Percentiles rank a stretch among this genome's conserved stretches.
Evolutionary conservation across 2,113 vertebrate species (phyloP).

Genomic region (Rhinoderma darwinii): DNA sequence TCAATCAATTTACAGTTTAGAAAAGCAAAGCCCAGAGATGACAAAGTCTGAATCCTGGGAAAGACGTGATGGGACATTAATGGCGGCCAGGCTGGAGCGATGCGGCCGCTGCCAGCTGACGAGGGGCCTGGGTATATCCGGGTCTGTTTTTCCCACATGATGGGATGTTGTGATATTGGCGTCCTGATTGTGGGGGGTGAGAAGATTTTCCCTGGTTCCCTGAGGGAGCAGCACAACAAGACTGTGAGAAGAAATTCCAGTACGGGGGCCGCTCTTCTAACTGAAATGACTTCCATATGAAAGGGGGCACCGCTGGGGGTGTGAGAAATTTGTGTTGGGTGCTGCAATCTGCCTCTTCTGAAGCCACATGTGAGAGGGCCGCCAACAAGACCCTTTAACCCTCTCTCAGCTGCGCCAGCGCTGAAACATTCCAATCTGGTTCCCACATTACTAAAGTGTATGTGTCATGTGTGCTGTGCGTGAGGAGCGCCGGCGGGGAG

Average conservation of each 20-base stretch:
- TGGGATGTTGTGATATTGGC: not conserved
- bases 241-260: slow-evolving; percentile 56
- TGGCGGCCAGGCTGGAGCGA: no score
- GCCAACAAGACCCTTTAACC: slow-evolving; percentile 16
- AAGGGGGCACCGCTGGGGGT: slow-evolving; percentile 49
- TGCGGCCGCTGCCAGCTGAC: no score
- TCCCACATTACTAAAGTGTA: slow-evolving; percentile 24
- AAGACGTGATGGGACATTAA: not conserved
- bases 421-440: not conserved
- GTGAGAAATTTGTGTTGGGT: slow-evolving; percentile 40
- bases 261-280: slow-evolving; percentile 29
- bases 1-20: no score
- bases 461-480: slow-evolving; percentile 27
- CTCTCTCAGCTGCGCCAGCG: not conserved
- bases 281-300: slow-evolving; percentile 58
- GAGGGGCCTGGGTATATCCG: not conserved
- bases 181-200: slow-evolving; percentile 7
- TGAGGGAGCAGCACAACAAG: slow-evolving; percentile 44
- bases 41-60: not conserved
- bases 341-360: not conserved
- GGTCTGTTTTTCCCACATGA: slow-evolving; percentile 35
- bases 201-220: slow-evolving; percentile 40
- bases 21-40: no score
- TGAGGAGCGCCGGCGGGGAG: slow-evolving; percentile 23
- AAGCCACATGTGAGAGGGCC: not conserved